Base-by-base conservation (phyloP, 2,888 invertebrate genomes). In the Drosophila affinis region DNA sequence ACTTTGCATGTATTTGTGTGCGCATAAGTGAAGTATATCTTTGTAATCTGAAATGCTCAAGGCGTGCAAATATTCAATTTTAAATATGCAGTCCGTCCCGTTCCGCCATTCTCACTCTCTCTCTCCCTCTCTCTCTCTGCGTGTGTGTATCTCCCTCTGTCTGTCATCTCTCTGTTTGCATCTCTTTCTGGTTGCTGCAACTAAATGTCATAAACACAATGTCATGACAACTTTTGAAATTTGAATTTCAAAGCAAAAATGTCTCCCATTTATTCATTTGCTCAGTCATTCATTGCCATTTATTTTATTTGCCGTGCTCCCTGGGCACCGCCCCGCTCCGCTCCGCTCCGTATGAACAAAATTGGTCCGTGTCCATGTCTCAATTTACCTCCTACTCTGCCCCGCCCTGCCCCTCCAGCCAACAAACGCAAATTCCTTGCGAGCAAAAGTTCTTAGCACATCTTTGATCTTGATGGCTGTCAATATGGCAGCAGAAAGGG, bases 211-310 rank as follows among this genome's bases (percentile, higher is more conserved):
- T 86, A 86, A 86, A 82, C 89, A 89, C 88, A 87, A 88, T 88
- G 87, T 87, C 87, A 89, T 87, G 87, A 89, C 87, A 87, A 87
- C 89, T 88, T 87, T 87, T 89, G 89, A 87, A 82, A 87, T 87
- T 89, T 87, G 87, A 87, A 87, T 87, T 89, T 87, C 87, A 87
- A 87, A 87, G 87, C 87, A 84, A 85, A 89, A 87, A 88, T 89
- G 72, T 81, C 87, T 79, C 83, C 76, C 88, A 85, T 85, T 87
- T 85, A 87, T 85, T 85, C 84, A 84, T 84, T 84, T 87, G 88
- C 81, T 87, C 78, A 85, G 88, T 78, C 88, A 89, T 87, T 87
- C 87, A 88, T 89, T 89, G 89, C 78, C 89, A 85, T 85, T 84
- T 88, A 88, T 89, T 82, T 88, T 88, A 89, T 88, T 88, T 74